Evolutionary conservation across 2,888 invertebrate genomes (phyloP), one percentile per base, ranked within the genome.

Genomic region (Chymomyza caudatula): DNA sequence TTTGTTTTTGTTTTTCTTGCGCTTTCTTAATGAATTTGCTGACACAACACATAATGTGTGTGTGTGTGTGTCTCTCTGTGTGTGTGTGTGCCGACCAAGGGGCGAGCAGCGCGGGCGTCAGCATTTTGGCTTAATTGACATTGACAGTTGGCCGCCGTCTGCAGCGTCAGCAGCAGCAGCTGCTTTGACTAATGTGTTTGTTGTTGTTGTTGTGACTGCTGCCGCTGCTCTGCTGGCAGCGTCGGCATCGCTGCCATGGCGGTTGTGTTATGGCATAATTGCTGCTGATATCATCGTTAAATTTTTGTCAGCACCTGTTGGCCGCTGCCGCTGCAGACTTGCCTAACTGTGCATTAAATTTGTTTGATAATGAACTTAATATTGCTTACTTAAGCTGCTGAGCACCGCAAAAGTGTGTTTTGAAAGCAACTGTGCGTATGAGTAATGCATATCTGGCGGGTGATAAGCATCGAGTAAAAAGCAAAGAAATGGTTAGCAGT

Each of bases 291-390:
- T 69, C 65, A 71, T 68, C 69, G 62, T 37, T n/a, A 37, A 56
- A 44, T 37, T 62, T 70, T 63, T 59, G 58, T 49, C 52, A 49
- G 67, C 75, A 80, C 65, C 74, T 82, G 77, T 49, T 58, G 65
- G 29, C 8, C 6, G 29, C 29, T 23, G 23, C 0, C 11, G 29
- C 29, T 37, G 8, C 3, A 65, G 29, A 69, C 65, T 44, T 74
- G 75, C 49, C 56, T 58, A 65, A 67, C 67, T 69, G 49, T 66
- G 70, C 81, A 75, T 55, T 37, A 37, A 37, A 37, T 67, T 67
- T 63, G 43, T 61, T 74, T 78, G 84, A 84, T 84, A 78, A 78
- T 78, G 84, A 78, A 78, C 84, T 78, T 84, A 84, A 78, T 65
- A 84, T 58, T 63, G 42, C 3, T 19, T 57, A 42, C 20, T 74